Conservation (phyloP, 2,797 vertebrate species). For the Myoxocephalus aenaeus region DNA sequence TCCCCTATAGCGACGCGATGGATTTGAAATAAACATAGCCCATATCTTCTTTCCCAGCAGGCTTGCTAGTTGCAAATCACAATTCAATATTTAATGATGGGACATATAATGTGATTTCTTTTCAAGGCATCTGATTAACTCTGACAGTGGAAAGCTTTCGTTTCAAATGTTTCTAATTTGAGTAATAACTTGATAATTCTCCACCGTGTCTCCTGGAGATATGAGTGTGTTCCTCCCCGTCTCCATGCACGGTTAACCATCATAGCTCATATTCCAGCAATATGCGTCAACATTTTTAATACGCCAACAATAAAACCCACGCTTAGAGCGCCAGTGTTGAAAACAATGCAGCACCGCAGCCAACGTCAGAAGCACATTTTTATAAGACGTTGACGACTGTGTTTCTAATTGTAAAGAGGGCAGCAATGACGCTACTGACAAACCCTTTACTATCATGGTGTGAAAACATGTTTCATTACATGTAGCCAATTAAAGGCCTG, state of each 20-base stretch:
- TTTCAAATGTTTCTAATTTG: constrained; percentile 23
- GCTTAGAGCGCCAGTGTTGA: background rate
- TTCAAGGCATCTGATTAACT: constrained; percentile 28
- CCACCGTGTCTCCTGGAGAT: constrained; percentile 1
- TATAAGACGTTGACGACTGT: constrained; percentile 7
- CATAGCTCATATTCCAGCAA: constrained; percentile 1
- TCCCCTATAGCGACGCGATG: constrained; percentile 12
- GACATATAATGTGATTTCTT: constrained; percentile 12
- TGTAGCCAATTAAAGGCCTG: constrained; percentile 22
- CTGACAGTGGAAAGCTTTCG: constrained; percentile 6
- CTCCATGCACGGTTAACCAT: background rate
- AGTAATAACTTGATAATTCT: constrained; percentile 10
- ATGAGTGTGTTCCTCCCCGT: background rate
- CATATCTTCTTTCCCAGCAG: constrained; percentile 2
- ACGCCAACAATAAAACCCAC: constrained; percentile 32
- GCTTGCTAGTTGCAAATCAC: constrained; percentile 11
- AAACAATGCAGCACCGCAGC: constrained; percentile 1
- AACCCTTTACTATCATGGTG: constrained; percentile 17
- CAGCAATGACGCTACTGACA: constrained; percentile 7
- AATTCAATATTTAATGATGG: constrained; percentile 18
- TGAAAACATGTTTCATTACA: constrained; percentile 40
- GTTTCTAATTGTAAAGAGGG: constrained; percentile 13
- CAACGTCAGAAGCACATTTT: constrained; percentile 8
- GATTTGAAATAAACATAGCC: constrained; percentile 27
- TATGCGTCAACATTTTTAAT: constrained; percentile 10